These are phyloP conservation scores for Machimus atricapillus DNA, from an alignment of 2,888 invertebrate species.

Conservation along the genomic window DNA sequence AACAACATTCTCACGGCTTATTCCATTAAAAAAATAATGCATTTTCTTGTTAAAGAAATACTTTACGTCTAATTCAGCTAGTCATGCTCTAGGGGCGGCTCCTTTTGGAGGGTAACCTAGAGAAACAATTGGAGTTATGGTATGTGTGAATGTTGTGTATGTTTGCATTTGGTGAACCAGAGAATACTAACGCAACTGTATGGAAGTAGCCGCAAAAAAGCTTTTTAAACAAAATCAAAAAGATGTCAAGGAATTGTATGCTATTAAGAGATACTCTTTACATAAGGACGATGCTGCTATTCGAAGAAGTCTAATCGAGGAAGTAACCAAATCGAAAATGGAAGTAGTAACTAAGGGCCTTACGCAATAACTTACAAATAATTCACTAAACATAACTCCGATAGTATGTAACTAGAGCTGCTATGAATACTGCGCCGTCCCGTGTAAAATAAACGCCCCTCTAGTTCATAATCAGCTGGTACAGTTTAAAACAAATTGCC, in stretches of 20 bases:
- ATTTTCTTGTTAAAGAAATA: slow-evolving; percentile 17
- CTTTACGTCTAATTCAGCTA: slow-evolving; percentile 8
- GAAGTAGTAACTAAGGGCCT: not conserved
- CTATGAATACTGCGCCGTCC: not conserved
- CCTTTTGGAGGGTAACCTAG: not conserved
- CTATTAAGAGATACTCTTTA: slow-evolving; percentile 41
- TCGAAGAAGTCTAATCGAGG: slow-evolving; percentile 5
- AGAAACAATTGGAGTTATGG: not conserved
- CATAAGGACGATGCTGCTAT: slow-evolving; percentile 27
- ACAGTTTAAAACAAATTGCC: not conserved
- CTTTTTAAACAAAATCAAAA: slow-evolving; percentile 37
- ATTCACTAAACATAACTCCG: not conserved
- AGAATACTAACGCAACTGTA: not conserved
- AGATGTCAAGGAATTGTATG: slow-evolving; percentile 13
- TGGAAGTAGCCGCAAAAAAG: slow-evolving; percentile 38
- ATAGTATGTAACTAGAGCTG: not conserved
- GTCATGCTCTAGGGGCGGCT: not conserved
- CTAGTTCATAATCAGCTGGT: not conserved
- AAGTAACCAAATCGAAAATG: not conserved
- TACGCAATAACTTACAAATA: slow-evolving; percentile 20
- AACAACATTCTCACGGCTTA: slow-evolving; percentile 40
- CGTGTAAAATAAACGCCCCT: not conserved
- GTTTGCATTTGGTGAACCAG: not conserved
- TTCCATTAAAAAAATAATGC: slow-evolving; percentile 39
- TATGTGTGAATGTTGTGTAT: not conserved